Percentiles rank a stretch among this genome's conserved stretches.
These are phyloP conservation scores for Centrocercus urophasianus DNA, from an alignment of 2,113 vertebrate species.

Conservation along the genomic window DNA sequence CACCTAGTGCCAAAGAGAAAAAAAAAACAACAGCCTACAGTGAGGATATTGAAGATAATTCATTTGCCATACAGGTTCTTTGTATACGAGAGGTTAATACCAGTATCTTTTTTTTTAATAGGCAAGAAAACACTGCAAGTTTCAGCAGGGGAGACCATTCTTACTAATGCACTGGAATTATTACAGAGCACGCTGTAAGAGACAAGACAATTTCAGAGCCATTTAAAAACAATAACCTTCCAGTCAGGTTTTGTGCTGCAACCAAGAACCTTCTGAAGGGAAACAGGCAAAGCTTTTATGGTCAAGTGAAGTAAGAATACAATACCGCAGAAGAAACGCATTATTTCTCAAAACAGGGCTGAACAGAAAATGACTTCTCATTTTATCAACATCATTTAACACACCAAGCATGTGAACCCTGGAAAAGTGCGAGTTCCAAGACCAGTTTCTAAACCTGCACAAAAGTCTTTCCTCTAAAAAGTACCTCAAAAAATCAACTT, in stretches of 20 bases:
- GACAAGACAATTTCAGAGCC: neutral
- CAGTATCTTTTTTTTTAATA: neutral
- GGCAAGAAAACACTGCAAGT: neutral
- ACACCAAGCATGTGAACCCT: neutral
- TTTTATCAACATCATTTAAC: neutral
- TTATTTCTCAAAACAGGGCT: neutral
- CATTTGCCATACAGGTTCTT: neutral
- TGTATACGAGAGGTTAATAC: neutral
- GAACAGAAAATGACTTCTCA: neutral
- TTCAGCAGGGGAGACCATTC: conserved; percentile 5
- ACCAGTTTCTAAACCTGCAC: neutral
- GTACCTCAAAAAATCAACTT: neutral
- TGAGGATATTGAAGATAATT: neutral
- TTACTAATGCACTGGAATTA: neutral
- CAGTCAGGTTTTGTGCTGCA: conserved; percentile 14
- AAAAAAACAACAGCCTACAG: neutral
- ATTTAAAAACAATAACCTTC: neutral
- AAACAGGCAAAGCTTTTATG: neutral
- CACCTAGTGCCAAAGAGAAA: conserved; percentile 78
- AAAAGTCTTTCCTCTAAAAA: neutral
- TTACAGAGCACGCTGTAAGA: neutral
- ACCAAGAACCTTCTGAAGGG: neutral
- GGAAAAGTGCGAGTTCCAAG: neutral
- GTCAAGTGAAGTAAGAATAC: neutral
- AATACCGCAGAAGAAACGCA: neutral